Evolutionary conservation across 92 coral and sea anemone genomes (phyloP).

Genomic region (Phenganax subtilis): DNA sequence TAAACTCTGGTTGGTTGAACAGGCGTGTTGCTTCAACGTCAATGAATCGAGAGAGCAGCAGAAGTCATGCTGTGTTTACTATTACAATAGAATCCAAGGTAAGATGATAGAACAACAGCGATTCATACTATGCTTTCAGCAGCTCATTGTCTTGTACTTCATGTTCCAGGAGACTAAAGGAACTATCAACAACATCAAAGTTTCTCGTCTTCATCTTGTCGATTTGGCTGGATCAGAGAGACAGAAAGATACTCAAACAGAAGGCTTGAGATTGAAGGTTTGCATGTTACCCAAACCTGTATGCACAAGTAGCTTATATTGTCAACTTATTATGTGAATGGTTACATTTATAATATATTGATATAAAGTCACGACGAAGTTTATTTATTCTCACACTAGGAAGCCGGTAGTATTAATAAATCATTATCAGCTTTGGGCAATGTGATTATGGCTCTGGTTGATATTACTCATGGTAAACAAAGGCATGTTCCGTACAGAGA

Average conservation of each 20-base stretch:
- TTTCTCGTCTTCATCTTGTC: slow-evolving; percentile 83
- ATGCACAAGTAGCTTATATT: neutral
- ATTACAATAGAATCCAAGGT: slow-evolving; percentile 96
- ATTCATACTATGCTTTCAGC: neutral
- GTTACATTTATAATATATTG: too few relatives aligned
- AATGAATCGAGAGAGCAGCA: slow-evolving; percentile 97
- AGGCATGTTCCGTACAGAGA: slow-evolving; percentile 96
- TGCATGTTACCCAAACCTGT: neutral
- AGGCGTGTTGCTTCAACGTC: slow-evolving; percentile 96
- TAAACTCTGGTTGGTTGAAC: slow-evolving; percentile 97
- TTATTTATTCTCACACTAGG: slow-evolving; percentile 44
- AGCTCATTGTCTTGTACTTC: neutral
- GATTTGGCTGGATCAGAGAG: slow-evolving; percentile 99
- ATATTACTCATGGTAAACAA: slow-evolving; percentile 93
- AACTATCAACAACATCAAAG: slow-evolving; percentile 88
- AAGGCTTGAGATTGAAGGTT: slow-evolving; percentile 93
- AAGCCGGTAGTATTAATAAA: slow-evolving; percentile 93
- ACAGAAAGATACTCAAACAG: slow-evolving; percentile 92
- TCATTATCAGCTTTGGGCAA: slow-evolving; percentile 94
- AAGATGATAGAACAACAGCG: neutral
- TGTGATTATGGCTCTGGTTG: slow-evolving; percentile 97
- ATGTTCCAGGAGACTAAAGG: slow-evolving; percentile 72
- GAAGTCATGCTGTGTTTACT: slow-evolving; percentile 98
- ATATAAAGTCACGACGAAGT: neutral
- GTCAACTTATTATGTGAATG: neutral